Evolutionary conservation across 2,113 vertebrate genomes (phyloP), one percentile per base, ranked within the genome.

Genomic region (Chaetodon auriga): DNA sequence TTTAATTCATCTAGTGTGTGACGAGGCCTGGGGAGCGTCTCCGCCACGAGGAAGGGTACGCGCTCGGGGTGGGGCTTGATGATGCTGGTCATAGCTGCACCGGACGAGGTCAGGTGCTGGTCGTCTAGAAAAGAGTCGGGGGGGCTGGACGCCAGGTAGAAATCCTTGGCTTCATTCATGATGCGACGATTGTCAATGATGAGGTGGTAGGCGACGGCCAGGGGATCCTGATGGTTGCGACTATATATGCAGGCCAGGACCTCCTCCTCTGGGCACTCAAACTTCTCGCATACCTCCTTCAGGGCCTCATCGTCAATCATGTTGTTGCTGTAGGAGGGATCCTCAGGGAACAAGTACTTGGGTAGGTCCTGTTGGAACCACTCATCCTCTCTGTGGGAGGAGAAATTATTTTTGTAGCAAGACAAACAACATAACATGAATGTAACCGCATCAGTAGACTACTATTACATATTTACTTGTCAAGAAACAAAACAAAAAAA

Each of bases 111-210:
- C 43, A 96, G 89, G 88, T 97, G 97, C 89, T 98, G 96, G 90
- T 99, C 98, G 13, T 99, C 98, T 10, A 99, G 96, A 81, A 98
- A 99, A 45, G 97, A 97, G 95, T 99, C 98, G 0, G 98, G 97
- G 0, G 98, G 97, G 87, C 98, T 99, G 53, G 97, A 98, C 1
- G 98, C 98, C 94, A 99, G 89, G 90, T 99, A 99, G 90, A 99
- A 99, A 86, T 99, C 98, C 95, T 99, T 99, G 81, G 98, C 98
- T 91, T 99, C 98, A 0, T 95, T 98, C 98, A 99, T 99, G 95
- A 99, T 99, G 91, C 98, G 97, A 13, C 98, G 97, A 72, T 99
- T 99, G 95, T 99, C 98, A 87, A 99, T 99, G 87, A 99, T 99
- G 74, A 99, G 97, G 84, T 99, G 98, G 92, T 99, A 99, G 79